Conservation (phyloP, 2,113 vertebrate species). For the Bubo bubo region DNA sequence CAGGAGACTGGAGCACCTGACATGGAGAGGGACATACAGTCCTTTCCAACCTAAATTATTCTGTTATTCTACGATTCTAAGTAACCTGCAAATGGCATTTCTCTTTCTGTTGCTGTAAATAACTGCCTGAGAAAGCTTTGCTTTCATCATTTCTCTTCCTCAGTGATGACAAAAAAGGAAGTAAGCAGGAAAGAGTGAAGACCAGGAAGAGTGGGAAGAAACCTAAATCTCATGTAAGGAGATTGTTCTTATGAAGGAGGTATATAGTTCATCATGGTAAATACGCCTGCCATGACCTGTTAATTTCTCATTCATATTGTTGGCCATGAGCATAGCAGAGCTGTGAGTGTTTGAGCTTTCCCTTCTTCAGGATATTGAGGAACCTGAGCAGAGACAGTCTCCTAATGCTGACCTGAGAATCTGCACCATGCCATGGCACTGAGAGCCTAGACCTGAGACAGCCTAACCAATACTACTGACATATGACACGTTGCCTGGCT, state of each 20-base stretch:
- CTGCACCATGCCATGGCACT: neutral
- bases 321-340: neutral
- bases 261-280: neutral
- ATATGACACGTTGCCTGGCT: rapidly evolving
- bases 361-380: neutral
- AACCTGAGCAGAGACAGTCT: neutral
- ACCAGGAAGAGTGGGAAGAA: neutral
- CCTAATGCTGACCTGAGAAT: neutral
- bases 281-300: neutral
- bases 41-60: neutral
- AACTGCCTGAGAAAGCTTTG: neutral
- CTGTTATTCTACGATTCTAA: neutral
- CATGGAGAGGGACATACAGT: neutral
- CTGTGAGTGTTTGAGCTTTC: neutral
- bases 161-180: neutral
- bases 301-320: neutral
- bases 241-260: neutral
- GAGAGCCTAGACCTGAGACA: neutral
- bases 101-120: neutral
- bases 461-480: neutral
- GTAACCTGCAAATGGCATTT: neutral
- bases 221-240: neutral
- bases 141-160: neutral
- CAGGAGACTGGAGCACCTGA: neutral
- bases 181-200: neutral